These are phyloP conservation scores for Cremastinae sp. DNA, from an alignment of 2,888 invertebrate species.

Conservation along the genomic window DNA sequence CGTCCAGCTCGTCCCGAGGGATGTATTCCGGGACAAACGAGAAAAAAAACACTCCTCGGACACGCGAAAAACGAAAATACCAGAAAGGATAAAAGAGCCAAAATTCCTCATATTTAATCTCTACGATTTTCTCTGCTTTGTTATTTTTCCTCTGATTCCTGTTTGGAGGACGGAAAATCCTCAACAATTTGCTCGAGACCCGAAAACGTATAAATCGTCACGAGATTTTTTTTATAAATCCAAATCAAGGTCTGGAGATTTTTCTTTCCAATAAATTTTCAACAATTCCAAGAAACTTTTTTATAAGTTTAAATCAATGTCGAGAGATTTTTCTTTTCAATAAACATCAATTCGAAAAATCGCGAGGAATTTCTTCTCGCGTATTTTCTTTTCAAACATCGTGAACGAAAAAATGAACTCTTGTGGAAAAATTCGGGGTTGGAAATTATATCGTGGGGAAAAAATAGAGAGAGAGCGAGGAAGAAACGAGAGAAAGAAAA, in stretches of 20 bases:
- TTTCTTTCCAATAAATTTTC: no score
- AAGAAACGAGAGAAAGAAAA: background rate
- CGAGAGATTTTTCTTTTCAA: no score
- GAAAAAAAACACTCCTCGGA: conserved; percentile 21
- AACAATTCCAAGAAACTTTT: no score
- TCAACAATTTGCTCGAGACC: conserved; percentile 48
- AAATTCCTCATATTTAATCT: conserved; percentile 56
- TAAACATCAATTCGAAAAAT: no score
- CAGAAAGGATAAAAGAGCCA: background rate
- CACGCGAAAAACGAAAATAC: background rate
- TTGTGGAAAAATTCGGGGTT: background rate
- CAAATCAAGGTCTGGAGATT: no score
- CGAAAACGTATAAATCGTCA: conserved; percentile 41
- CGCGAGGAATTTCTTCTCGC: no score
- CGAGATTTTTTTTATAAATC: no score
- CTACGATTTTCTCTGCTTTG: background rate
- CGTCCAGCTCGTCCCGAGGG: conserved; percentile 23
- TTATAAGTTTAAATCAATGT: no score
- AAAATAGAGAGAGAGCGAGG: background rate
- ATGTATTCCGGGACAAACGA: conserved; percentile 32
- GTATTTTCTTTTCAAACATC: no score
- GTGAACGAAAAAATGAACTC: no score
- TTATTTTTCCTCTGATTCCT: background rate
- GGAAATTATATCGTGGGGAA: background rate
- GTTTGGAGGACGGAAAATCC: conserved; percentile 33